phyloP scores from a whole-genome alignment of 2,888 invertebrate genomes.

The Brachypalpus laphriformis region DNA sequence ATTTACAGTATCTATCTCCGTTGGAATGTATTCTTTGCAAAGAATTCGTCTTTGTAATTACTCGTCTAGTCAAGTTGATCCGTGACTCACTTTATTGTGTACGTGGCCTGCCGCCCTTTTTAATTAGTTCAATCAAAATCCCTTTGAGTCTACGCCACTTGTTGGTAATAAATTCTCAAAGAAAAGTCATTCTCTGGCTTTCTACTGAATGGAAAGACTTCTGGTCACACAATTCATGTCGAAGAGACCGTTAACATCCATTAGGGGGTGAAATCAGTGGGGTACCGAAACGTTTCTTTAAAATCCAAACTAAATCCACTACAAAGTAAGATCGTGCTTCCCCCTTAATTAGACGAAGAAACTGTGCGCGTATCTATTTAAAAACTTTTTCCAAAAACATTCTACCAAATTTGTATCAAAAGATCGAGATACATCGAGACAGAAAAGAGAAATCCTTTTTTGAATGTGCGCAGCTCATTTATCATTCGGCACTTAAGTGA shows the following conservation, averaged over 20 bases:
- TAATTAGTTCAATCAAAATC: constrained; percentile 39
- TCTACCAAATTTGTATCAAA: background rate
- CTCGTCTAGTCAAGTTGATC: background rate
- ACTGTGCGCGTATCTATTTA: constrained; percentile 39
- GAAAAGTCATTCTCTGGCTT: background rate
- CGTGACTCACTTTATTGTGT: background rate
- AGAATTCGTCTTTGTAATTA: background rate
- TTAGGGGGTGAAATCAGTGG: constrained; percentile 54
- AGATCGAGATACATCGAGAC: too few relatives aligned
- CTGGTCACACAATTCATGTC: constrained; percentile 31
- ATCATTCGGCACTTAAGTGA: constrained; percentile 40
- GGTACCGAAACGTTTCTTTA: constrained; percentile 27
- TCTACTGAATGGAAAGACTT: background rate
- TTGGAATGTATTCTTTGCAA: background rate
- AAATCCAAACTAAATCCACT: constrained; percentile 24
- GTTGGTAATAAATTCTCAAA: constrained; percentile 21
- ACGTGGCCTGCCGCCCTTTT: background rate
- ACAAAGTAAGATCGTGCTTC: constrained; percentile 48
- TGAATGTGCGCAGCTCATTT: constrained; percentile 35
- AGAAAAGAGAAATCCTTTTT: constrained; percentile 43
- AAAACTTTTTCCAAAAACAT: constrained; percentile 14
- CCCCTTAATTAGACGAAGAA: constrained; percentile 36
- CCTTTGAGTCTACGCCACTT: constrained; percentile 18
- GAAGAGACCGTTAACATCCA: constrained; percentile 21
- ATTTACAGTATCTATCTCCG: background rate